These are phyloP conservation scores for Pectinophora gossypiella DNA, from an alignment of 1,140 invertebrate genomes.

Conservation along the genomic window DNA sequence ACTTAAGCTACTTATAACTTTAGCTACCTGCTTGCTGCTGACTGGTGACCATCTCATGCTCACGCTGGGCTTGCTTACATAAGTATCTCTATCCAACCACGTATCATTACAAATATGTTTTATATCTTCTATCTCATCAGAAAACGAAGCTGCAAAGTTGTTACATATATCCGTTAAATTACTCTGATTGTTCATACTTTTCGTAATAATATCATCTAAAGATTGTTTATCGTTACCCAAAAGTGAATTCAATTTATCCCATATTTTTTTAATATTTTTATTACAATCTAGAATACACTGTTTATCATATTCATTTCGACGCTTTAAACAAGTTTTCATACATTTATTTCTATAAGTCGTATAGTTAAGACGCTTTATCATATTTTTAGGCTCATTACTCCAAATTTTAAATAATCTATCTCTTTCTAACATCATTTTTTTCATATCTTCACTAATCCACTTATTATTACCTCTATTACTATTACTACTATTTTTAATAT, in stretches of 20 bases:
- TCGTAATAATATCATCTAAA: no score
- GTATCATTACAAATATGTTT: background rate
- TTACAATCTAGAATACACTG: no score
- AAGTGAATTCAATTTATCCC: no score
- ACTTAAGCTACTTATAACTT: background rate
- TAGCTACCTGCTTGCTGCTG: background rate
- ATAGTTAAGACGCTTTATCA: slow-evolving; percentile 12
- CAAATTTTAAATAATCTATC: slow-evolving; percentile 13
- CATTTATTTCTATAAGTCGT: slow-evolving; percentile 14
- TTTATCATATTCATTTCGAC: no score
- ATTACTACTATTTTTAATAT: background rate
- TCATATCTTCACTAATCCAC: slow-evolving; percentile 3
- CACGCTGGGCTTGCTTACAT: background rate
- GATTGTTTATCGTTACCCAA: no score
- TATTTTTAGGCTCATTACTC: slow-evolving; percentile 13
- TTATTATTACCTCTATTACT: no score
- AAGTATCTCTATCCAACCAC: background rate
- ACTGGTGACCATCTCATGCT: slow-evolving; percentile 7
- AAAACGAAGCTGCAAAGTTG: no score
- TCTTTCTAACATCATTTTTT: slow-evolving; percentile 7
- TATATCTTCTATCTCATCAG: background rate
- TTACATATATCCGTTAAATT: no score
- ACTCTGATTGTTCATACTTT: no score
- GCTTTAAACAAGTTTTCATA: slow-evolving; percentile 5
- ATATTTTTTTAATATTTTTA: no score